Conservation (phyloP, 2,888 invertebrate species). For the Crepidodera aurea region DNA sequence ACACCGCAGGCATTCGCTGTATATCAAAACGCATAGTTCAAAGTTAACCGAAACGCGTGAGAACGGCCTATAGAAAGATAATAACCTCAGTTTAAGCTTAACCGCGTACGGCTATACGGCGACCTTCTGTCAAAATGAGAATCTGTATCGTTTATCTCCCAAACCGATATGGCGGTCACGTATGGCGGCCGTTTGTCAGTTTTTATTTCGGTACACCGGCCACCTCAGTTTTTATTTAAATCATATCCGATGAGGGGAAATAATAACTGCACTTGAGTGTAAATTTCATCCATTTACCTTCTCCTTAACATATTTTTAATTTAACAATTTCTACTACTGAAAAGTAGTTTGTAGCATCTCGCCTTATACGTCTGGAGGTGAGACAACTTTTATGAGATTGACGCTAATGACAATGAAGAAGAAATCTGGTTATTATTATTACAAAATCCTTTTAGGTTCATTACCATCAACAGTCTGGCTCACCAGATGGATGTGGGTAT, state of each 20-base stretch:
- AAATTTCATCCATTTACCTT: too few species aligned
- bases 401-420: constrained; percentile 4
- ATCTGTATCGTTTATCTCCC: constrained; percentile 23
- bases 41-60: constrained; percentile 13
- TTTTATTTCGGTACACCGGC: constrained; percentile 18
- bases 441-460: constrained; percentile 3
- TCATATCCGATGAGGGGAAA: background rate
- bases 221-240: background rate
- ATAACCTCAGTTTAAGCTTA: constrained; percentile 3
- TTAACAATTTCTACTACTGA: background rate
- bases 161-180: constrained; percentile 30
- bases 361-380: background rate
- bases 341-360: constrained; percentile 1
- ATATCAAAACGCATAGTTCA: constrained; percentile 12
- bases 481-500: constrained; percentile 15
- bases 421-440: constrained; percentile 15
- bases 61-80: constrained; percentile 9
- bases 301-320: too few species aligned
- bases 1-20: constrained; percentile 1
- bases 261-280: background rate
- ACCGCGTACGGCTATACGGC: background rate
- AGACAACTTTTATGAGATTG: background rate
- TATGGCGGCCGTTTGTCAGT: constrained; percentile 32
- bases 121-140: constrained; percentile 18
- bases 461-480: constrained; percentile 13